phyloP scores from a whole-genome alignment of 1,140 invertebrate species.

The Halyomorpha halys region DNA sequence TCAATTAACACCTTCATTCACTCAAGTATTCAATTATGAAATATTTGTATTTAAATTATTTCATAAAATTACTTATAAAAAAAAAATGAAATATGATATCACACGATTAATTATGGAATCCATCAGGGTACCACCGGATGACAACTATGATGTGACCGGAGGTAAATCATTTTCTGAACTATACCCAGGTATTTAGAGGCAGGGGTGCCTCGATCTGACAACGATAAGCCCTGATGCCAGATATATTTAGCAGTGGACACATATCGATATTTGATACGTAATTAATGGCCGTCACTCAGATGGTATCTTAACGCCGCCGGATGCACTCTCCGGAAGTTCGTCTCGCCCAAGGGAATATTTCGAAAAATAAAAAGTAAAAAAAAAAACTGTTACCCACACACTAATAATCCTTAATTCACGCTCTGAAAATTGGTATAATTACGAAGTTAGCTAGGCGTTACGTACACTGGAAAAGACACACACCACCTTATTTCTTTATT shows the following conservation, averaged over 20 bases:
- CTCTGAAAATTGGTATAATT: slow-evolving; percentile 10
- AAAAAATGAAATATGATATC: too few relatives aligned
- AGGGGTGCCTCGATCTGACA: not conserved
- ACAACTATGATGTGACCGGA: too few relatives aligned
- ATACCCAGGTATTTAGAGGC: not conserved
- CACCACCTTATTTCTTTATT: too few relatives aligned
- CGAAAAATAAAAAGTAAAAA: not conserved
- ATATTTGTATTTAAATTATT: too few relatives aligned
- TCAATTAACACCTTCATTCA: too few relatives aligned
- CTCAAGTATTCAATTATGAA: too few relatives aligned
- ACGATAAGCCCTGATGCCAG: not conserved
- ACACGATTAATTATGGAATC: too few relatives aligned
- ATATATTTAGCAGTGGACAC: not conserved
- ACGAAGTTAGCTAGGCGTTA: not conserved
- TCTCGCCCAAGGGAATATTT: slow-evolving; percentile 9
- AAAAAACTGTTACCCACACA: slow-evolving; percentile 1
- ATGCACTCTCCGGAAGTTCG: not conserved
- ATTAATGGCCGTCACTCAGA: slow-evolving; percentile 4
- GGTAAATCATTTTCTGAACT: too few relatives aligned
- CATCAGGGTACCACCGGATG: too few relatives aligned
- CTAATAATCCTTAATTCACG: slow-evolving; percentile 17
- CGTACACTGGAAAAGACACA: too few relatives aligned
- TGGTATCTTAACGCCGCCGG: not conserved
- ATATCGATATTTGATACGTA: slow-evolving; percentile 15
- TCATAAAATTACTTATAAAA: too few relatives aligned